Evolutionary conservation across 1,140 invertebrate genomes (phyloP), one percentile per base, ranked within the genome.

Genomic region (Notospermus geniculatus): DNA sequence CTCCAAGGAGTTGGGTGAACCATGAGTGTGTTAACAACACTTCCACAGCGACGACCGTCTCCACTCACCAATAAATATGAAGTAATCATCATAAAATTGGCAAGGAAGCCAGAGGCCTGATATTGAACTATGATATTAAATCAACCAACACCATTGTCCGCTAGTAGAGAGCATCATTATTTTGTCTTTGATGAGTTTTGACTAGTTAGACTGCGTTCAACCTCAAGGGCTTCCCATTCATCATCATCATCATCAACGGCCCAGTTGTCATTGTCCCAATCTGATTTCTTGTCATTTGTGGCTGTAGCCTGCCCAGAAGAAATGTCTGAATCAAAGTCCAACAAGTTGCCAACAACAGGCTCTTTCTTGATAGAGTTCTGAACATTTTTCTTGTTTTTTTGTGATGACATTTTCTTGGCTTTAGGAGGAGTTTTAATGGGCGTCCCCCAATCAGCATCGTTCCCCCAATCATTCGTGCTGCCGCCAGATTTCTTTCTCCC

Each of bases 251-350:
- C n/a, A 50, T 50, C 46, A n/a, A 23, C 46, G 4, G 46, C 46
- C 46, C 46, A 50, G n/a, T n/a, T n/a, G 25, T 50, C 46, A 50
- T 50, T 50, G 46, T 50, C 46, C 46, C 46, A 50, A 50, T 27
- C 46, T 5, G n/a, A 19, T 23, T 50, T 50, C n/a, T 50, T n/a
- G n/a, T 50, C 19, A 27, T 27, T 50, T n/a, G 4, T 19, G 4
- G n/a, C 9, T 5, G 46, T 50, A 5, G 4, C n/a, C 25, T 19
- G n/a, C 46, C n/a, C 25, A 50, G n/a, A 7, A 9, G 5, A 4
- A 23, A 23, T 50, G 25, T 50, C 46, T 50, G n/a, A 5, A 27
- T 27, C 25, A 27, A 50, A 50, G 46, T 50, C 46, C n/a, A 50
- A 50, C 46, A 50, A 50, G 25, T 50, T 50, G 9, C 46, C 46